phyloP scores from a whole-genome alignment of 2,888 invertebrate genomes.

The Adelphocoris suturalis region DNA sequence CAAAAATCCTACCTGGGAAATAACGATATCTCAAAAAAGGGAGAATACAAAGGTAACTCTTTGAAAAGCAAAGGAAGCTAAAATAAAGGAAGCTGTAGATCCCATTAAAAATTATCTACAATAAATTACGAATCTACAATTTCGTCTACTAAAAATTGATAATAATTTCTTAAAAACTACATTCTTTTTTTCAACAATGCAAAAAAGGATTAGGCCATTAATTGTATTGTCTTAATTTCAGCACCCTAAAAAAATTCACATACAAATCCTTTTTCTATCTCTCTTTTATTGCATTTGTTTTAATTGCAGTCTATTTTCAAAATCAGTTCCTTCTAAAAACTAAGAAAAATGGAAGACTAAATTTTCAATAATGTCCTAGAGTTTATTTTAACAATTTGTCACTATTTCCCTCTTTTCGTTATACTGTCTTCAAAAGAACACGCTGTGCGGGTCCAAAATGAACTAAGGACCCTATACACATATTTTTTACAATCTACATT shows the following conservation, averaged over 20 bases:
- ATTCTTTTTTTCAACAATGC: slow-evolving; percentile 28
- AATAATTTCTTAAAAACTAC: slow-evolving; percentile 26
- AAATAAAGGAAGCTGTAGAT: slow-evolving; percentile 62
- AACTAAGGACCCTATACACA: slow-evolving; percentile 13
- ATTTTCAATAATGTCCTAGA: slow-evolving; percentile 22
- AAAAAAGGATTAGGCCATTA: slow-evolving; percentile 45
- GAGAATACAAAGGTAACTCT: slow-evolving; percentile 55
- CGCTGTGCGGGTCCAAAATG: slow-evolving; percentile 16
- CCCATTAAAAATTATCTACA: slow-evolving; percentile 55
- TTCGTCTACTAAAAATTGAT: slow-evolving; percentile 26
- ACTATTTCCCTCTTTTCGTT: neutral
- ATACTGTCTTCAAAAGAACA: neutral
- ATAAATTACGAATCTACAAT: slow-evolving; percentile 61
- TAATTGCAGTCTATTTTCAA: slow-evolving; percentile 57
- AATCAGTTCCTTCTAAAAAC: slow-evolving; percentile 64
- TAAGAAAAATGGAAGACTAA: slow-evolving; percentile 64
- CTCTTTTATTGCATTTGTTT: slow-evolving; percentile 44
- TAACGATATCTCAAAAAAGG: neutral
- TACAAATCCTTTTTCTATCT: neutral
- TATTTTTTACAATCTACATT: neutral
- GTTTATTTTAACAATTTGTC: neutral
- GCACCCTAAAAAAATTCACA: slow-evolving; percentile 56
- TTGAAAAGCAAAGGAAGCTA: slow-evolving; percentile 12
- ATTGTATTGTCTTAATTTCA: slow-evolving; percentile 59
- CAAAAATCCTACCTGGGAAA: neutral